A percentile compares a stretch with the other conserved stretches of the same genome.
phyloP scores from a whole-genome alignment of 2,797 vertebrate genomes.

The Loris lydekkerianus region DNA sequence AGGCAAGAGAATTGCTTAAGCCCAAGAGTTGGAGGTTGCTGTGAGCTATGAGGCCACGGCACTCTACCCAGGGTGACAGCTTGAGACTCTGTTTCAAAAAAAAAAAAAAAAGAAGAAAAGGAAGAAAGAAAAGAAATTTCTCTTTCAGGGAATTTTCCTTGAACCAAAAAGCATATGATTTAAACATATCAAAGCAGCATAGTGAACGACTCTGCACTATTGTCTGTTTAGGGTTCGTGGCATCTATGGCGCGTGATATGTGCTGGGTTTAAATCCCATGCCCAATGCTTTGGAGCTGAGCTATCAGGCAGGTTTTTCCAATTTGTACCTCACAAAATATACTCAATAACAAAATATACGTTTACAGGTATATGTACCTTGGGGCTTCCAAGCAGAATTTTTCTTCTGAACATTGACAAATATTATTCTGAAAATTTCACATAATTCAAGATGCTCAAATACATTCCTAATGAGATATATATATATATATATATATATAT shows the following conservation, averaged over 20 bases:
- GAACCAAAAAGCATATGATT: conserved; percentile 47
- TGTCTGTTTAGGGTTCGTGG: background rate
- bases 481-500: too few relatives aligned
- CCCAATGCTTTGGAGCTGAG: background rate
- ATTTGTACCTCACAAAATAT: background rate
- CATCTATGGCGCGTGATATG: background rate
- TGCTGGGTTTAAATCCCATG: background rate
- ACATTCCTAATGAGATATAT: background rate
- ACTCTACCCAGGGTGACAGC: too few relatives aligned
- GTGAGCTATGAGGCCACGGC: too few relatives aligned
- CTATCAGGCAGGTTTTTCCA: background rate
- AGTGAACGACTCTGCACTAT: background rate
- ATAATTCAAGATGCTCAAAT: background rate
- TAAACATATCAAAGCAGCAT: background rate
- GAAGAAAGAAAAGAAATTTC: background rate
- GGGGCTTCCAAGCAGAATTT: background rate
- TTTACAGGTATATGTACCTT: background rate
- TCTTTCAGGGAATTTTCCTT: background rate
- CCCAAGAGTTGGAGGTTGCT: too few relatives aligned
- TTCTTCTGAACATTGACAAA: background rate
- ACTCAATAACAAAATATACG: background rate
- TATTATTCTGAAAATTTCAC: background rate
- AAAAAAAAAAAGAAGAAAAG: too few relatives aligned
- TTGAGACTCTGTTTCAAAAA: too few relatives aligned
- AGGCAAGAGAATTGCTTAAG: too few relatives aligned